phyloP scores from a whole-genome alignment of 2,888 invertebrate species.

The Polyommatus iphigenia region DNA sequence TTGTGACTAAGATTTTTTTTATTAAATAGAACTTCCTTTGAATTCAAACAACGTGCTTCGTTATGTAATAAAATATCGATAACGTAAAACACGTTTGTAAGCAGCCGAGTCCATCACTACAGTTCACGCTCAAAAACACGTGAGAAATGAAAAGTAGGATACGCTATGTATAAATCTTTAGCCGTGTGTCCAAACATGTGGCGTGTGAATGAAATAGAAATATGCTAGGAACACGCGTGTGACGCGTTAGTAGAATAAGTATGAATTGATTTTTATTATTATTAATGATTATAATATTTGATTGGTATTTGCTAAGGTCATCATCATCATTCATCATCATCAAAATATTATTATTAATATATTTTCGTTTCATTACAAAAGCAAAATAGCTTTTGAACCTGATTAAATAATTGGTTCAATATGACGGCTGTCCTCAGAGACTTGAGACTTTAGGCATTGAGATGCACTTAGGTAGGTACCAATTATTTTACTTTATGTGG shows the following conservation, averaged over 20 bases:
- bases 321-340: too few species aligned
- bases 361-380: too few species aligned
- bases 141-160: constrained; percentile 50
- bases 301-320: too few species aligned
- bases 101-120: constrained; percentile 48
- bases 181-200: constrained; percentile 49
- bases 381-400: too few species aligned
- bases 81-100: neutral
- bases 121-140: constrained; percentile 63
- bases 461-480: too few species aligned
- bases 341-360: too few species aligned
- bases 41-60: neutral
- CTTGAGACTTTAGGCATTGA: too few species aligned
- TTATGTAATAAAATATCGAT: constrained; percentile 4
- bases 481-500: too few species aligned
- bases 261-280: constrained; percentile 20
- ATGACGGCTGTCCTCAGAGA: too few species aligned
- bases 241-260: neutral
- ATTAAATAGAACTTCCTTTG: neutral
- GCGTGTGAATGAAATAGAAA: constrained; percentile 44
- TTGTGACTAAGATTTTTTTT: neutral
- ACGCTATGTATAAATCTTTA: constrained; percentile 37
- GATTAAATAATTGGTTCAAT: too few species aligned
- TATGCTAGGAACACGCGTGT: constrained; percentile 6
- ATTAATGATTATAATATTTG: too few species aligned